Evolutionary conservation across 2,797 vertebrate species (phyloP), one percentile per base, ranked within the genome.

Genomic region (Poecilia wingei): DNA sequence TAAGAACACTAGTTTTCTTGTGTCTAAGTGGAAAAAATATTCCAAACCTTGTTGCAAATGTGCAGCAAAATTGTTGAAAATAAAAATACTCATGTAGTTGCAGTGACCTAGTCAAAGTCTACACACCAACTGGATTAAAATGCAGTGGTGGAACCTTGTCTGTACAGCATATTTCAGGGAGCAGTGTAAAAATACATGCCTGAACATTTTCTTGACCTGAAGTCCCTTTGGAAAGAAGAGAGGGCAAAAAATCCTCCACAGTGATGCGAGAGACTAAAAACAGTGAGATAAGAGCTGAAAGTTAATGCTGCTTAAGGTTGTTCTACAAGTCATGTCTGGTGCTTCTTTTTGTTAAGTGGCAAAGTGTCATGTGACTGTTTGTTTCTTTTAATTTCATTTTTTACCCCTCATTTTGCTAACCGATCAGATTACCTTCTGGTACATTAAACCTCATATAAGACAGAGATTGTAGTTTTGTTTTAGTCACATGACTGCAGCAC

Each of bases 401-500:
- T 22, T 72, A 4, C 25, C 25, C 72, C 51, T 57, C 49, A 57
- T 55, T 43, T 55, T 74, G 25, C 4, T 3, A 74, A n/a, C 53
- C 33, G 13, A 53, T 74, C 25, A 57, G 51, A 28, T 74, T 55
- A 74, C 36, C 6, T 53, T 33, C 49, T 53, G 33, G 39, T 53
- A 74, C 36, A 55, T 55, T 55, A 57, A 74, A 43, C 72, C 12
- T 55, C 25, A n/a, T 41, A 20, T 36, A 9, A 73, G 47, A 73
- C 31, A 33, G 47, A 51, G 49, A 41, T n/a, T 57, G 72, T n/a
- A 13, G 20, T 53, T 73, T 53, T 51, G 47, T 51, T 72, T 73
- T 39, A 69, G 25, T 55, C 33, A 41, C 72, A 73, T 53, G 49
- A 74, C 72, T 74, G 72, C 45, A 39, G 49, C 49, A 16, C 72